Conservation (phyloP, 2,113 vertebrate species). For the Istiophorus platypterus region DNA sequence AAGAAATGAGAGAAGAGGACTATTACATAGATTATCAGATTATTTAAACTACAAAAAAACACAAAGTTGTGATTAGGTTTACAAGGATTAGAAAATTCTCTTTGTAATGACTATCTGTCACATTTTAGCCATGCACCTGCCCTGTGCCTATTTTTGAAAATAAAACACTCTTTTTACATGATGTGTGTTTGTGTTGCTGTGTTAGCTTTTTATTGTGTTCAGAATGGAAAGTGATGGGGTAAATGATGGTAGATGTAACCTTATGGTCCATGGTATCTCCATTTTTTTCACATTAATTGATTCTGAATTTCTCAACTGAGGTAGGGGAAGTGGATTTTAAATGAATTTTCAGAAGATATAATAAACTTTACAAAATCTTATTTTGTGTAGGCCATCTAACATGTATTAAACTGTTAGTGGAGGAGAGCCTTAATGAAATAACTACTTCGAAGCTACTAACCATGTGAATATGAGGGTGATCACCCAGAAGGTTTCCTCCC, state of each 20-base stretch:
- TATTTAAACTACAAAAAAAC: background rate
- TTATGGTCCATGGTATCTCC: background rate
- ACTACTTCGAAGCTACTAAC: conserved; percentile 72
- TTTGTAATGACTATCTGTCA: background rate
- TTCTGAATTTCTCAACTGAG: background rate
- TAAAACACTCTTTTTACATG: background rate
- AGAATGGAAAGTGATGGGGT: too few species aligned
- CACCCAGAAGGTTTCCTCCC: conserved; percentile 97
- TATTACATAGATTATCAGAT: background rate
- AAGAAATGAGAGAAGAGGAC: conserved; percentile 35
- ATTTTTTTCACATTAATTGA: background rate
- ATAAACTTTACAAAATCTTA: too few species aligned
- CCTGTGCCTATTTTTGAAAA: background rate
- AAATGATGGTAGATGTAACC: background rate
- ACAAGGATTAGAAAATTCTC: background rate
- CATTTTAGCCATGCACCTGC: background rate
- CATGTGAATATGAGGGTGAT: conserved; percentile 95
- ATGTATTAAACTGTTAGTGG: background rate
- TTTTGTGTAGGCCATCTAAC: too few species aligned
- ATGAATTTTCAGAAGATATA: too few species aligned
- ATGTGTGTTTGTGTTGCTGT: too few species aligned
- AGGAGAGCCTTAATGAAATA: background rate
- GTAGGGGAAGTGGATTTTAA: background rate
- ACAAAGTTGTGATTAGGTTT: background rate
- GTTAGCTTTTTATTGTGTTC: too few species aligned